Percentiles rank a stretch among this genome's conserved stretches.
phyloP scores from a whole-genome alignment of 2,113 vertebrate species.

The Corythaixoides concolor region DNA sequence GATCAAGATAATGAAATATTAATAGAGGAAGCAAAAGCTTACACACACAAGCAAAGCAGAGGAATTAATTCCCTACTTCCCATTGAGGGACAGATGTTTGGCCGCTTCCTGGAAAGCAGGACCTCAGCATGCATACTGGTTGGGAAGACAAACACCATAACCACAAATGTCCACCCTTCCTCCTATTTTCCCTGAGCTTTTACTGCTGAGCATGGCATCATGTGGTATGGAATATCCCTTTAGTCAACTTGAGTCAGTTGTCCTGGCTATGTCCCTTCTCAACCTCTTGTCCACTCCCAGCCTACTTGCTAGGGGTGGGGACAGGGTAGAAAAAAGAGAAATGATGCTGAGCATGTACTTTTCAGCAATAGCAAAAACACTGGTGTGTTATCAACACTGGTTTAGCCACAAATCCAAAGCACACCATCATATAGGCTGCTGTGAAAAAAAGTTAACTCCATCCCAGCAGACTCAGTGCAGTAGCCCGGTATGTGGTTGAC shows the following conservation, averaged over 20 bases:
- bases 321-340: neutral
- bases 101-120: neutral
- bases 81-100: neutral
- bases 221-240: neutral
- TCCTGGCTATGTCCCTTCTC: neutral
- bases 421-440: neutral
- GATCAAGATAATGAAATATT: neutral
- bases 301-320: rapidly evolving
- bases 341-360: neutral
- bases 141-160: neutral
- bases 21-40: neutral
- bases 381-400: neutral
- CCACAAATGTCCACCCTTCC: neutral
- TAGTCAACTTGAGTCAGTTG: neutral
- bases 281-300: rapidly evolving
- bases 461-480: neutral
- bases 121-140: neutral
- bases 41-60: neutral
- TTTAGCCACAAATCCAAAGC: neutral
- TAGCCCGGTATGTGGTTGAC: neutral
- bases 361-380: neutral
- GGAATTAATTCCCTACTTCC: neutral
- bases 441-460: neutral
- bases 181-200: neutral
- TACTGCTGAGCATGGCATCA: neutral